Evolutionary conservation across 2,888 invertebrate species (phyloP), one percentile per base, ranked within the genome.

Genomic region (Vannuccia rotundouncinata): DNA sequence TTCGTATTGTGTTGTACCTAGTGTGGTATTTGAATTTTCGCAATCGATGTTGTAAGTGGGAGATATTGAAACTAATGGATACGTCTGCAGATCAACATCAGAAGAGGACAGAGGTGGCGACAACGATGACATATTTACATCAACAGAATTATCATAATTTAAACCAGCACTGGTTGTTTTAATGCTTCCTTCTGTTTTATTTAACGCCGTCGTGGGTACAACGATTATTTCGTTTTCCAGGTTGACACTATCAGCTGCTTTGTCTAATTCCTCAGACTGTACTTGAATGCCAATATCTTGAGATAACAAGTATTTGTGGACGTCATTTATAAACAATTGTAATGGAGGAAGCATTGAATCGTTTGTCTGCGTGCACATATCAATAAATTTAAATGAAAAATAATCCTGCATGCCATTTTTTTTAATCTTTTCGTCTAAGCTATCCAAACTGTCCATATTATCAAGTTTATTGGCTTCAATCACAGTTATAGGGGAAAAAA

Each of bases 241-340:
- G n/a, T n/a, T n/a, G n/a, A n/a, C n/a, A n/a, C n/a, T n/a, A n/a
- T n/a, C n/a, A n/a, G n/a, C n/a, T n/a, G n/a, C n/a, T n/a, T n/a
- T n/a, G n/a, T n/a, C 25, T 2, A 66, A n/a, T 66, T 66, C 66
- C 22, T 2, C 2, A 5, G 25, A n/a, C 10, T 66, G 2, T 22
- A 66, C 66, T 22, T 66, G 66, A 66, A 66, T 22, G 13, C 66
- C 66, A n/a, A 66, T 22, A 66, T 66, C 66, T 66, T 66, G 66
- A n/a, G 66, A 66, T 5, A 5, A 66, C 13, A 22, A 22, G 66
- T n/a, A 66, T 5, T 66, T 2, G 22, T 66, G 22, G 22, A 22
- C 5, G 13, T 5, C 22, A 13, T 27, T 27, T 5, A 22, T 22
- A 45, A 45, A 45, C 22, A 66, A 2, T 66, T 66, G 66, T 2